Conservation (phyloP, 2,888 invertebrate species). For the Lasioglossum villosulum region DNA sequence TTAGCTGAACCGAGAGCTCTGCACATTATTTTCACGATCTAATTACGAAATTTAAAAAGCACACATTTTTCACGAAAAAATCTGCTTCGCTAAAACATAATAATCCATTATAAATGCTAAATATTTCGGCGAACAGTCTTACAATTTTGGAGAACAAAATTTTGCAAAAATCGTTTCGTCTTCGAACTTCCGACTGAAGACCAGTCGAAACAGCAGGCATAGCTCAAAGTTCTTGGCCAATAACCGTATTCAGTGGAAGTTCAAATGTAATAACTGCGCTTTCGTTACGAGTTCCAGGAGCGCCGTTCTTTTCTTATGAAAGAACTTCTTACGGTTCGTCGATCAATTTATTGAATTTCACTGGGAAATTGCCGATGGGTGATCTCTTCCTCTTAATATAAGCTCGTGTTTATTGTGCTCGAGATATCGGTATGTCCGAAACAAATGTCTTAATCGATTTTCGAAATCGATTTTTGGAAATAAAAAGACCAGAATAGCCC, state of each 20-base stretch:
- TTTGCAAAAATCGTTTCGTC: neutral
- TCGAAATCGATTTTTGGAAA: neutral
- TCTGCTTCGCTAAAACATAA: neutral
- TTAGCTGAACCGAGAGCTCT: neutral
- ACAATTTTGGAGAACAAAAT: neutral
- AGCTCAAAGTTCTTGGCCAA: neutral
- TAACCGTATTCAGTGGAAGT: neutral
- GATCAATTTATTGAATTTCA: conserved; percentile 26
- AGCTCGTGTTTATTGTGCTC: neutral
- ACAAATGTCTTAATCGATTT: conserved; percentile 1
- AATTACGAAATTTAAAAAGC: neutral
- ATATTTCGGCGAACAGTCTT: neutral
- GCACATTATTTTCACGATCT: neutral
- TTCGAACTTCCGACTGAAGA: neutral
- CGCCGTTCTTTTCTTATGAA: conserved; percentile 2
- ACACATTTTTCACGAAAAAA: neutral
- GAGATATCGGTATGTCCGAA: conserved; percentile 1
- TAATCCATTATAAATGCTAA: neutral
- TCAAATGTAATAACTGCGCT: conserved; percentile 23
- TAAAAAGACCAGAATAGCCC: neutral
- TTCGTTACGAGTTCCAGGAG: neutral
- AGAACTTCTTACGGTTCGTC: conserved; percentile 13
- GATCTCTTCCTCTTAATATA: neutral
- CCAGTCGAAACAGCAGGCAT: neutral
- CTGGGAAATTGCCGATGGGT: neutral